A percentile compares a stretch with the other conserved stretches of the same genome.
phyloP scores from a whole-genome alignment of 2,797 vertebrate species.

The Poeciliopsis infans region DNA sequence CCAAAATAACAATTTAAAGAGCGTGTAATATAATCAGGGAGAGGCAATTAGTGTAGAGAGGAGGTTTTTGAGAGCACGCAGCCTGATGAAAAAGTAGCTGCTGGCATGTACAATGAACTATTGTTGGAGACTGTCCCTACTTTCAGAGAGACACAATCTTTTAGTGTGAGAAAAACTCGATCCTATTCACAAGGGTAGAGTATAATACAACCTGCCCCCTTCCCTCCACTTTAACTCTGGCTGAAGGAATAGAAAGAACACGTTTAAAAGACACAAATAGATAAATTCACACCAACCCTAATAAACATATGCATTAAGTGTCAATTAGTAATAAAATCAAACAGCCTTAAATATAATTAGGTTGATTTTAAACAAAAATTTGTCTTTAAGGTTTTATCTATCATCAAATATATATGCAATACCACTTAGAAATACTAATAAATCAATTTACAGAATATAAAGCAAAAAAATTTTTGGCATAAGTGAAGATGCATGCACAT shows the following conservation, averaged over 20 bases:
- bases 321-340: constrained; percentile 28
- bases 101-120: constrained; percentile 75
- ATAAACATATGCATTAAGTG: constrained; percentile 12
- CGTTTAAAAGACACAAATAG: constrained; percentile 56
- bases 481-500: background rate
- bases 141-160: constrained; percentile 69
- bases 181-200: constrained; percentile 77
- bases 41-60: constrained; percentile 12
- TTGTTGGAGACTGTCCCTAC: constrained; percentile 75
- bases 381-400: background rate
- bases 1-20: background rate
- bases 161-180: constrained; percentile 74
- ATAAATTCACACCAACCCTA: constrained; percentile 25
- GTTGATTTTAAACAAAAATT: background rate
- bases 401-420: background rate
- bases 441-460: background rate
- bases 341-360: constrained; percentile 5
- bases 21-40: constrained; percentile 8
- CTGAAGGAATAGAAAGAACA: constrained; percentile 47
- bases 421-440: background rate
- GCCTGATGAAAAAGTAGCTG: constrained; percentile 44
- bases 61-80: constrained; percentile 13
- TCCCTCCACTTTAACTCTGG: constrained; percentile 24
- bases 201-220: constrained; percentile 64
- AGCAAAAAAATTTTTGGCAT: background rate